Conservation (phyloP, 2,797 vertebrate species). For the Lutjanus argentimaculatus region DNA sequence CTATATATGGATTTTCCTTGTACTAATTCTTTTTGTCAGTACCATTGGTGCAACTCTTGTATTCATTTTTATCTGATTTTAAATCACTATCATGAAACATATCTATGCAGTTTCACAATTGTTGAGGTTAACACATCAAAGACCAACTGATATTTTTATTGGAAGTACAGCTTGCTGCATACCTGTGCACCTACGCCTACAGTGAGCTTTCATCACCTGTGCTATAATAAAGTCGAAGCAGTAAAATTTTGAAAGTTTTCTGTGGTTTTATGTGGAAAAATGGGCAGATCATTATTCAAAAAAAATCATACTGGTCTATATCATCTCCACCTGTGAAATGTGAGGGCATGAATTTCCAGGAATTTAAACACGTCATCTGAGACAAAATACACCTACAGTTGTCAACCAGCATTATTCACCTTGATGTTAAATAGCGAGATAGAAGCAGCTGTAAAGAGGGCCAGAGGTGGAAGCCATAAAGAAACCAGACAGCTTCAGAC, state of each 20-base stretch:
- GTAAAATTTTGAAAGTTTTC: background rate
- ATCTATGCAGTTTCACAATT: too few species aligned
- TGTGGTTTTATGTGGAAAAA: background rate
- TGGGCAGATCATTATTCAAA: background rate
- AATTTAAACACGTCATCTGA: background rate
- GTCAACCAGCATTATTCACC: too few species aligned
- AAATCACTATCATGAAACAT: too few species aligned
- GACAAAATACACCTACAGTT: too few species aligned
- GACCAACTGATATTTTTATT: too few species aligned
- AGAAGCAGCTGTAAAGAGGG: background rate
- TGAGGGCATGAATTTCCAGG: background rate
- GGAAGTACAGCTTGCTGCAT: too few species aligned
- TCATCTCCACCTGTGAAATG: background rate
- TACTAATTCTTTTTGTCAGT: too few species aligned
- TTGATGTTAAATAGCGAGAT: background rate
- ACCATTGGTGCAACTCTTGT: too few species aligned
- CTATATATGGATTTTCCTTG: background rate
- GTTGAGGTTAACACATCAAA: too few species aligned
- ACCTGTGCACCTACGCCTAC: background rate
- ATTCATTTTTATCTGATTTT: too few species aligned
- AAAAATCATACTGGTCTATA: too few species aligned
- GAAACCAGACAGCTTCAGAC: background rate
- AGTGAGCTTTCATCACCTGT: background rate
- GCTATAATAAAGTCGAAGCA: background rate
- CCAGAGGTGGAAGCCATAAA: conserved; percentile 14